Evolutionary conservation across 2,888 invertebrate species (phyloP).

Genomic region (Pristionchus fissidentatus): DNA sequence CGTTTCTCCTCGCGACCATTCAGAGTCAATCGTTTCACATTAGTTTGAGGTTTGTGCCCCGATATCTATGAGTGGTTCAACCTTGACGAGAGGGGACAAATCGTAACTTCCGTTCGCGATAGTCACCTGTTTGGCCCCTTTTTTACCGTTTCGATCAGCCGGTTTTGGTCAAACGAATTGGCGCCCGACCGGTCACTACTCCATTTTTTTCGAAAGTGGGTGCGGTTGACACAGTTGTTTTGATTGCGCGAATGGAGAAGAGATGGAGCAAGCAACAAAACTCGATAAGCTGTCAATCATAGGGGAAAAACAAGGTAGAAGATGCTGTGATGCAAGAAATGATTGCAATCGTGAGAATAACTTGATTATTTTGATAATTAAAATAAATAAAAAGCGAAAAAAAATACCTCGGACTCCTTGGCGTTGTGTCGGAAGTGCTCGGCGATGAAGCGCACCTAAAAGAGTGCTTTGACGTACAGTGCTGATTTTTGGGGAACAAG

Average conservation of each 20-base stretch:
- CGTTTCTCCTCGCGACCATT: not conserved
- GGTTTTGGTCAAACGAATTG: not conserved
- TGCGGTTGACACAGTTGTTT: slow-evolving; percentile 34
- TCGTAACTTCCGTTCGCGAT: slow-evolving; percentile 10
- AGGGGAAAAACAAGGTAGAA: not conserved
- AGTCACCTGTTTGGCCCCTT: slow-evolving; percentile 9
- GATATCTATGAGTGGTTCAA: slow-evolving; percentile 32
- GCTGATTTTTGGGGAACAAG: no score
- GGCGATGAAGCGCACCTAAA: slow-evolving; percentile 71
- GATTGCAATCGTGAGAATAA: not conserved
- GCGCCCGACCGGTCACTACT: not conserved
- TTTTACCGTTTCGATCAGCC: not conserved
- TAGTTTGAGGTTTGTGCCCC: slow-evolving; percentile 7
- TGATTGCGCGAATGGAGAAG: not conserved
- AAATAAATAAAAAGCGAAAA: not conserved
- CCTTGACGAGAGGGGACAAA: slow-evolving; percentile 28
- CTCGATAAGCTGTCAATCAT: not conserved
- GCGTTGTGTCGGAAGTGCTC: slow-evolving; percentile 74
- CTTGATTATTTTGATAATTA: not conserved
- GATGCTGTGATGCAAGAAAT: slow-evolving; percentile 5
- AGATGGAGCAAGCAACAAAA: slow-evolving; percentile 1
- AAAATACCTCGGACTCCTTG: slow-evolving; percentile 69
- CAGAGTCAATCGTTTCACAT: slow-evolving; percentile 35
- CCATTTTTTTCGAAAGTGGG: not conserved
- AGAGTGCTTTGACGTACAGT: not conserved